phyloP scores from a whole-genome alignment of 1,140 invertebrate species.

The Zaprionus inermis region DNA sequence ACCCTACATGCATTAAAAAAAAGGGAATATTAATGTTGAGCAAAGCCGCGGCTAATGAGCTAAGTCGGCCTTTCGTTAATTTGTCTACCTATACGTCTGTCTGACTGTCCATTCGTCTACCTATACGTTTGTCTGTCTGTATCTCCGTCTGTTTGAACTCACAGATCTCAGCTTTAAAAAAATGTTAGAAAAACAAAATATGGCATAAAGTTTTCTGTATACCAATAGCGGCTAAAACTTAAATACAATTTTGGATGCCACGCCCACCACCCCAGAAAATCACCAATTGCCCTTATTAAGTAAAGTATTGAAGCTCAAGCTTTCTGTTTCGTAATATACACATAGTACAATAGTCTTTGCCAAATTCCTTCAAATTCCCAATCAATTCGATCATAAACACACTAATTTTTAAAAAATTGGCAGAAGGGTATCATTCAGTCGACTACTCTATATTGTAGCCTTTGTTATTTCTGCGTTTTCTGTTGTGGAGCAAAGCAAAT shows the following conservation, averaged over 20 bases:
- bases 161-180: background rate
- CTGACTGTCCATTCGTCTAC: too few species aligned
- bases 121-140: too few species aligned
- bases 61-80: too few species aligned
- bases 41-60: too few species aligned
- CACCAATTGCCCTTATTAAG: too few species aligned
- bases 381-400: too few species aligned
- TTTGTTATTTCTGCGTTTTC: background rate
- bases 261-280: too few species aligned
- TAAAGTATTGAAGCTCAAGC: background rate
- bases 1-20: background rate
- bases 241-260: background rate
- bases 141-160: background rate
- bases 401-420: background rate
- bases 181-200: background rate
- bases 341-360: too few species aligned
- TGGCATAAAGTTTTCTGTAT: background rate
- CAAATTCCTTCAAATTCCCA: too few species aligned
- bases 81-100: too few species aligned
- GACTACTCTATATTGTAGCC: background rate
- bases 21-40: background rate
- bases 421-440: background rate
- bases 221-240: background rate
- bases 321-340: too few species aligned
- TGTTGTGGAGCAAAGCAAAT: slow-evolving; percentile 56